A percentile compares a stretch with the other conserved stretches of the same genome.
Conservation (phyloP, 2,797 vertebrate genomes). For the Vespertilio murinus region DNA sequence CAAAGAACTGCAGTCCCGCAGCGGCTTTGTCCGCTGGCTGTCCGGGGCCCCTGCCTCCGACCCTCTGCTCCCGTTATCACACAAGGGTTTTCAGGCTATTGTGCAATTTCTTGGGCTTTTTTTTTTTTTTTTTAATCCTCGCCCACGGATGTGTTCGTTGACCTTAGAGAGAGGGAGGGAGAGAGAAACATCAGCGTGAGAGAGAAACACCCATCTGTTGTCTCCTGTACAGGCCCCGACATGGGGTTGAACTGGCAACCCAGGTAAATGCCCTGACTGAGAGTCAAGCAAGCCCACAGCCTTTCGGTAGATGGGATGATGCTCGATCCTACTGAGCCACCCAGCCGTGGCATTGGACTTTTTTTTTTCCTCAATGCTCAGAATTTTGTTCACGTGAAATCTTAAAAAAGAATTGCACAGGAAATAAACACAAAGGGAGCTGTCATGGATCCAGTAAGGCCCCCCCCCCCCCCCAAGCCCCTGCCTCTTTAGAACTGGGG, state of each 20-base stretch:
- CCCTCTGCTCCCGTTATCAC: neutral
- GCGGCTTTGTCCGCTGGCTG: neutral
- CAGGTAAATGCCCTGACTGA: neutral
- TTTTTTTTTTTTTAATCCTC: neutral
- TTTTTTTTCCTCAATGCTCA: neutral
- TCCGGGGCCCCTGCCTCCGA: neutral
- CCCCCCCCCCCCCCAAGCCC: neutral
- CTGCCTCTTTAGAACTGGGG: neutral
- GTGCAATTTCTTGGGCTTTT: neutral
- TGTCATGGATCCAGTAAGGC: neutral
- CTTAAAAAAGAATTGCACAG: neutral
- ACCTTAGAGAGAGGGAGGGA: neutral
- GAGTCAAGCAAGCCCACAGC: neutral
- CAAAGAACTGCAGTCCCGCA: neutral
- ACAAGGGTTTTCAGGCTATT: neutral
- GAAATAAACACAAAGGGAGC: neutral
- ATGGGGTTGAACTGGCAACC: too few relatives aligned
- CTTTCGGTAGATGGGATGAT: neutral
- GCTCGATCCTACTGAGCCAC: neutral
- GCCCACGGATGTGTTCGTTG: neutral
- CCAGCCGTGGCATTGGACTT: neutral
- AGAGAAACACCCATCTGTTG: neutral
- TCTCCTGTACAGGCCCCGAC: neutral
- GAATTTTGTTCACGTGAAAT: constrained; percentile 43
- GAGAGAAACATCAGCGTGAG: too few relatives aligned